Evolutionary conservation across 2,113 vertebrate genomes (phyloP).

Genomic region (Carassius auratus): DNA sequence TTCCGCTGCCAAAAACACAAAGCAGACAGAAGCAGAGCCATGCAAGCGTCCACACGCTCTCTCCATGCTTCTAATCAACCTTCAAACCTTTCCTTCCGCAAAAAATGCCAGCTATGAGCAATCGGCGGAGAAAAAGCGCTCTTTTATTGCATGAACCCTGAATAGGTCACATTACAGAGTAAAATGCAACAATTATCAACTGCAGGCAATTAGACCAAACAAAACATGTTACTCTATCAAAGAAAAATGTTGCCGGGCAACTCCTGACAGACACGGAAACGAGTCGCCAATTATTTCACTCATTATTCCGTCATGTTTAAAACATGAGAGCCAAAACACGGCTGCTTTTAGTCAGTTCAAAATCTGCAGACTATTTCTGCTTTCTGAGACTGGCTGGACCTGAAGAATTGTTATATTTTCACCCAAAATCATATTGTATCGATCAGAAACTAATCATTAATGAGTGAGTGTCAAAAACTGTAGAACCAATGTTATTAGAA

Average conservation of each 20-base stretch:
- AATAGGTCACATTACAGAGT: constrained; percentile 1
- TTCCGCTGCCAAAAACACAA: constrained; percentile 30
- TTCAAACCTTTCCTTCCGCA: constrained; percentile 4
- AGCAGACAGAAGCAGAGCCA: neutral
- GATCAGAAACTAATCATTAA: too few species aligned
- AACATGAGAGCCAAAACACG: constrained; percentile 8
- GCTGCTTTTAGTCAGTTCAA: neutral
- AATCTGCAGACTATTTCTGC: neutral
- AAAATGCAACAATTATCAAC: constrained; percentile 13
- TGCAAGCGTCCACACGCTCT: neutral
- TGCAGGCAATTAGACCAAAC: constrained; percentile 46
- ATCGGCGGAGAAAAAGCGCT: neutral
- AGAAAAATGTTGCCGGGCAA: neutral
- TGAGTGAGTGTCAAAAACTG: too few species aligned
- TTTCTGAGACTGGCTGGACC: neutral
- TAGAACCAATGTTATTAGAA: too few species aligned
- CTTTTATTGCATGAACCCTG: neutral
- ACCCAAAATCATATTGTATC: too few species aligned
- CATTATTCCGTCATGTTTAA: constrained; percentile 46
- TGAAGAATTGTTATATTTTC: too few species aligned
- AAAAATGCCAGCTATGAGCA: constrained; percentile 3
- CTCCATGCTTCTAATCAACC: constrained; percentile 30
- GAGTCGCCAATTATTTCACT: constrained; percentile 51
- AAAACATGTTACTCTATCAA: constrained; percentile 31
- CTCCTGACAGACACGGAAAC: constrained; percentile 3